These are phyloP conservation scores for Thunnus thynnus DNA, from an alignment of 2,113 vertebrate genomes.

Conservation along the genomic window DNA sequence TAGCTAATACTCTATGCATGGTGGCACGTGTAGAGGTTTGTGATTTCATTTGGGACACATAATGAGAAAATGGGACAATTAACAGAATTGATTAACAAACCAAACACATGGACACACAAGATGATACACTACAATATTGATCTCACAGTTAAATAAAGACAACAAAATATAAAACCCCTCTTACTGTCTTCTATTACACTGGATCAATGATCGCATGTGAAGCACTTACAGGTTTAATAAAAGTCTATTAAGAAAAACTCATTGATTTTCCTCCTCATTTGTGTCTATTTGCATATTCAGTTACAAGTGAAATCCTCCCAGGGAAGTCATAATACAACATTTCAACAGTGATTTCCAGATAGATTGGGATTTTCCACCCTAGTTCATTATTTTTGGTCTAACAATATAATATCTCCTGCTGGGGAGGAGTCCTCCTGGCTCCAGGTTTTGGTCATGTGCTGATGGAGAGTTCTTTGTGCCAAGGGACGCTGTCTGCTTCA, in stretches of 20 bases:
- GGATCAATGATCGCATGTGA: neutral
- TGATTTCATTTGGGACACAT: too few species aligned
- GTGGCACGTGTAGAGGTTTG: too few species aligned
- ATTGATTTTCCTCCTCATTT: neutral
- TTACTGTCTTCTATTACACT: neutral
- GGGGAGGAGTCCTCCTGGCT: slow-evolving; percentile 30
- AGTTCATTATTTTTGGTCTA: neutral
- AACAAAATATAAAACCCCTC: too few species aligned
- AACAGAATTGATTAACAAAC: too few species aligned
- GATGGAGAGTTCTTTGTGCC: slow-evolving; percentile 46
- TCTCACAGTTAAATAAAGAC: too few species aligned
- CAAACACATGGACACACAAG: too few species aligned
- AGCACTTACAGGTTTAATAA: neutral
- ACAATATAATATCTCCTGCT: neutral
- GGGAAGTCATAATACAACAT: neutral
- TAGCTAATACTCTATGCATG: too few species aligned
- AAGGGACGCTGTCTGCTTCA: slow-evolving; percentile 46
- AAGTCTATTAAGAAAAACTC: too few species aligned
- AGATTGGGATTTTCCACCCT: neutral
- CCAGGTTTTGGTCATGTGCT: slow-evolving; percentile 51
- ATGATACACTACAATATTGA: too few species aligned
- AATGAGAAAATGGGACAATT: too few species aligned
- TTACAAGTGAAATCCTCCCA: too few species aligned
- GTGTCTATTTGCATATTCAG: too few species aligned
- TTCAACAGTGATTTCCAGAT: neutral